These are phyloP conservation scores for Monoplex corrugatus DNA, from an alignment of 2,888 invertebrate species.

Conservation along the genomic window DNA sequence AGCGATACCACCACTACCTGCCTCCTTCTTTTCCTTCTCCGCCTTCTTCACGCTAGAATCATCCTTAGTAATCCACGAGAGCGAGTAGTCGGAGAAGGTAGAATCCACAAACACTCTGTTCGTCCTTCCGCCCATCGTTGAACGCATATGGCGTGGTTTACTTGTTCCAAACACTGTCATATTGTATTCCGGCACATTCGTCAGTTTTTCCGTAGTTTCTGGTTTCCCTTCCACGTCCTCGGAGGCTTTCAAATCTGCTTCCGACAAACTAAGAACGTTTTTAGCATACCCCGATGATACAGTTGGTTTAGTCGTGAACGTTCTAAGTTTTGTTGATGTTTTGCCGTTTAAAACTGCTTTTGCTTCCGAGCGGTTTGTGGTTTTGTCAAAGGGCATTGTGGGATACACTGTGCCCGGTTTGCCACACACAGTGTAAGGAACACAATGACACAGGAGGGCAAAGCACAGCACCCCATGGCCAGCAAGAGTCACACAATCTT, in stretches of 20 bases:
- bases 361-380: background rate
- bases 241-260: background rate
- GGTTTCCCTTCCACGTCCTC: background rate
- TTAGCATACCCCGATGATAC: background rate
- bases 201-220: background rate
- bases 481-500: background rate
- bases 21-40: background rate
- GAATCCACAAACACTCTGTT: slow-evolving; percentile 17
- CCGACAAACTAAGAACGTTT: background rate
- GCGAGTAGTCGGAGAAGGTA: slow-evolving; percentile 29
- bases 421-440: background rate
- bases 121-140: background rate
- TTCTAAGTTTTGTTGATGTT: background rate
- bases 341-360: background rate
- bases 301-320: background rate
- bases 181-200: background rate
- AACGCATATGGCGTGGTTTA: slow-evolving; percentile 8
- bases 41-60: background rate
- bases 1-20: background rate
- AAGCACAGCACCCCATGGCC: background rate
- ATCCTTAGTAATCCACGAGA: slow-evolving; percentile 31
- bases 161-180: background rate
- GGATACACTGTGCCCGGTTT: too few species aligned
- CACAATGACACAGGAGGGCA: background rate
- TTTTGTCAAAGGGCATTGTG: background rate